phyloP scores from a whole-genome alignment of 1,140 invertebrate species.

The Atta cephalotes region DNA sequence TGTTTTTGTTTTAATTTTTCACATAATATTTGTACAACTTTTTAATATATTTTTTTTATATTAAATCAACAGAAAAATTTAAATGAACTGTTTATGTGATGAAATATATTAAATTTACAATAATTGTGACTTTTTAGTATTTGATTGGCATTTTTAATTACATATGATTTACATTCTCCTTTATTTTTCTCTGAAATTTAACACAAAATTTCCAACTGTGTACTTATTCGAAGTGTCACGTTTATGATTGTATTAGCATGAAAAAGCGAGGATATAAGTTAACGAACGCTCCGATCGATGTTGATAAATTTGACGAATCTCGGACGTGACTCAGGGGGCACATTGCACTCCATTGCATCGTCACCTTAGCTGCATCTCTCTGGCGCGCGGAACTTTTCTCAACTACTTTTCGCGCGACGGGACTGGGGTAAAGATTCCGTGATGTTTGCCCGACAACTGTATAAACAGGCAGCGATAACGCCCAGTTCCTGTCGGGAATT shows the following conservation, averaged over 20 bases:
- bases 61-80: no score
- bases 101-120: no score
- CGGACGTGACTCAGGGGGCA: background rate
- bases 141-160: no score
- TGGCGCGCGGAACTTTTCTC: constrained; percentile 37
- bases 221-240: background rate
- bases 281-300: background rate
- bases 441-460: constrained; percentile 57
- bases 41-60: no score
- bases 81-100: no score
- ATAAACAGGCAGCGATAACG: constrained; percentile 57
- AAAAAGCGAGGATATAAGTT: background rate
- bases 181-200: no score
- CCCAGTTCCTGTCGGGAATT: constrained; percentile 59
- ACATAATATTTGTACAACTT: no score
- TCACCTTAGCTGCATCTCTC: constrained; percentile 14
- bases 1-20: no score
- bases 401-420: constrained; percentile 36
- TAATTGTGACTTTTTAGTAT: no score
- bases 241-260: background rate
- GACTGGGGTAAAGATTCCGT: constrained; percentile 46
- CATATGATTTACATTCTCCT: no score
- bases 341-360: background rate
- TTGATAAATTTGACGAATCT: constrained; percentile 9
- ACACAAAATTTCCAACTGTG: no score